These are phyloP conservation scores for Numenius arquata DNA, from an alignment of 2,113 vertebrate genomes.

Conservation along the genomic window DNA sequence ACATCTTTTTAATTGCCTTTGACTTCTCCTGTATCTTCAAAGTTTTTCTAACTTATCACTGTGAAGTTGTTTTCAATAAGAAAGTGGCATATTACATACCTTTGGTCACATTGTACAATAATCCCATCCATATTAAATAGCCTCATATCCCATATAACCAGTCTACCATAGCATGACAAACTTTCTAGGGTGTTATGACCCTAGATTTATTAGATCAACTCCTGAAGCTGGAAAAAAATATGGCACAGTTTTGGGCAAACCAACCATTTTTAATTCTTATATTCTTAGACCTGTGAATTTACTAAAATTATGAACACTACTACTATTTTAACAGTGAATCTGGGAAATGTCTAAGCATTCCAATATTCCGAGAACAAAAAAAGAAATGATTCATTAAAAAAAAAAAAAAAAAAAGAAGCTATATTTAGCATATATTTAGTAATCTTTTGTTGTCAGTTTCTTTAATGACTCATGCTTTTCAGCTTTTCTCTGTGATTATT, in stretches of 20 bases:
- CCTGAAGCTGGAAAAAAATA: background rate
- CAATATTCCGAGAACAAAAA: background rate
- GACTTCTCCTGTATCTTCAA: background rate
- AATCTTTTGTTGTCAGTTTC: background rate
- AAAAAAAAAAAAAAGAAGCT: background rate
- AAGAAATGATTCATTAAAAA: background rate
- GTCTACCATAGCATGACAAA: background rate
- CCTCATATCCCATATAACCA: background rate
- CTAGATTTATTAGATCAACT: background rate
- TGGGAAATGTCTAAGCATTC: background rate
- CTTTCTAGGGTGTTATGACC: background rate
- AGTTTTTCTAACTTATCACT: background rate
- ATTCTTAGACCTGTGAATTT: background rate
- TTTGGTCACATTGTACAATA: background rate
- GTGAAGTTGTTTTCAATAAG: background rate
- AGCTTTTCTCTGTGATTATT: background rate
- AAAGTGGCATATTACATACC: background rate
- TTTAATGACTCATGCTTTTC: background rate
- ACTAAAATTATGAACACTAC: background rate
- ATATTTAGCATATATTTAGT: background rate
- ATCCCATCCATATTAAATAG: background rate
- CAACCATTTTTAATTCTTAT: background rate
- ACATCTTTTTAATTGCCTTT: background rate
- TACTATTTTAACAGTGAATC: background rate
- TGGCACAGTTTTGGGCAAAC: accelerated